Conservation (phyloP, 2,888 invertebrate species). For the Tiphia femorata region DNA sequence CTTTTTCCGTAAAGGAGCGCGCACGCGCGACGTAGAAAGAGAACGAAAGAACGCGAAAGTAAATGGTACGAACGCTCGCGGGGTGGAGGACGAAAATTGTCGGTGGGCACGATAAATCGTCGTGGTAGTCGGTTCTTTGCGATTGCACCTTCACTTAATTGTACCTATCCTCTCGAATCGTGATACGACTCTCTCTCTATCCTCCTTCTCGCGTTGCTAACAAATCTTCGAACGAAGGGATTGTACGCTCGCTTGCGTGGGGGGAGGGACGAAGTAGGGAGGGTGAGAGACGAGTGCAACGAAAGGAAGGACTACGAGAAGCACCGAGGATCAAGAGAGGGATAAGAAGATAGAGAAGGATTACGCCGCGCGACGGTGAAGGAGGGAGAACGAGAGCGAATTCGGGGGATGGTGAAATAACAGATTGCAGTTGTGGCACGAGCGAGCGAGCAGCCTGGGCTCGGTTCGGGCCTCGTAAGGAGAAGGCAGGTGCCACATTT, state of each 20-base stretch:
- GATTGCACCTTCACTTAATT: conserved; percentile 31
- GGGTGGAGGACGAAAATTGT: no score
- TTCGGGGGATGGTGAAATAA: conserved; percentile 48
- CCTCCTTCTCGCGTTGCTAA: conserved; percentile 18
- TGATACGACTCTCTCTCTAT: no score
- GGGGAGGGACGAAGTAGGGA: conserved; percentile 19
- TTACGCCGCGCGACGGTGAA: conserved; percentile 2
- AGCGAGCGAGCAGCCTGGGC: conserved; percentile 50
- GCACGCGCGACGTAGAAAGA: no score
- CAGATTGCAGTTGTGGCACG: conserved; percentile 61
- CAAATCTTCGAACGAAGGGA: conserved; percentile 35
- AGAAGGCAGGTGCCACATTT: conserved; percentile 63
- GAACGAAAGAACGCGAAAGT: no score
- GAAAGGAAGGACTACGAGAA: background rate
- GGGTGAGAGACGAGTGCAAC: background rate
- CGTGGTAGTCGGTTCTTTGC: no score
- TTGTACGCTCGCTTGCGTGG: background rate
- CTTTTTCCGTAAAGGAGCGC: no score
- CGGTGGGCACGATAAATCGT: no score
- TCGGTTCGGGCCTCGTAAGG: conserved; percentile 46
- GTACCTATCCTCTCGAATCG: no score
- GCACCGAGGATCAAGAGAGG: background rate
- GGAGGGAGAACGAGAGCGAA: conserved; percentile 27
- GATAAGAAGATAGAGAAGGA: background rate
- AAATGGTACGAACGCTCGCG: no score